Evolutionary conservation across 2,797 vertebrate species (phyloP), one percentile per base, ranked within the genome.

Genomic region (Micrastur ruficollis): DNA sequence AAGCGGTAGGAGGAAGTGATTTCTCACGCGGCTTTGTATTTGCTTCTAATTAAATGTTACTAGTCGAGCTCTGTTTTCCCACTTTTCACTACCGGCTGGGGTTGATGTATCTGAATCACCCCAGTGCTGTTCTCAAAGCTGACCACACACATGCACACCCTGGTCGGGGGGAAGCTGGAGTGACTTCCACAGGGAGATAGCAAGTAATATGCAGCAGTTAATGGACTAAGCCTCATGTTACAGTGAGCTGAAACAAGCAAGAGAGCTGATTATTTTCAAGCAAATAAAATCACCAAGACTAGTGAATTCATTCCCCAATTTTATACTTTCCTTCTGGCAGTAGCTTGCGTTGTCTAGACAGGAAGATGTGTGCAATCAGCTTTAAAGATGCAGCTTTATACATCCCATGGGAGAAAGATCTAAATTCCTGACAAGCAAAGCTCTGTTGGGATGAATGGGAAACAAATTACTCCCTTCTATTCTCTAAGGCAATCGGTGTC

Each of bases 1-100:
- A 98, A 97, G 96, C 87, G 6, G 63, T 22, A 42, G 91, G 86
- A 97, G 97, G 98, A 98, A 97, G 80, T 18, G 97, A 96, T 96
- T 97, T 96, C 96, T 97, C 96, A 95, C 63, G 59, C 12, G 50
- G 95, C 97, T 97, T 81, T 94, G 95, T 93, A 68, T 85, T 97
- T 87, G 52, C 66, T 89, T 61, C 95, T 79, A 81, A 31, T 95
- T 73, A 63, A 81, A 23, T 0, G 70, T 61, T 78, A 91, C 95
- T 46, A 5, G 46, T 70, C 3, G 8, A 52, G 84, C 81, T 91
- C 95, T 72, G 93, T 89, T 97, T 91, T 75, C 95, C 94, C 94
- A 1, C 93, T 91, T 95, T 86, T 88, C 84, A 32, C 79, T 26
- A 27, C 42, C 38, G 56, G 84, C 62, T 38, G 40, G 94, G 84